phyloP scores from a whole-genome alignment of 2,888 invertebrate species.

The Coelogynopora nodosa region DNA sequence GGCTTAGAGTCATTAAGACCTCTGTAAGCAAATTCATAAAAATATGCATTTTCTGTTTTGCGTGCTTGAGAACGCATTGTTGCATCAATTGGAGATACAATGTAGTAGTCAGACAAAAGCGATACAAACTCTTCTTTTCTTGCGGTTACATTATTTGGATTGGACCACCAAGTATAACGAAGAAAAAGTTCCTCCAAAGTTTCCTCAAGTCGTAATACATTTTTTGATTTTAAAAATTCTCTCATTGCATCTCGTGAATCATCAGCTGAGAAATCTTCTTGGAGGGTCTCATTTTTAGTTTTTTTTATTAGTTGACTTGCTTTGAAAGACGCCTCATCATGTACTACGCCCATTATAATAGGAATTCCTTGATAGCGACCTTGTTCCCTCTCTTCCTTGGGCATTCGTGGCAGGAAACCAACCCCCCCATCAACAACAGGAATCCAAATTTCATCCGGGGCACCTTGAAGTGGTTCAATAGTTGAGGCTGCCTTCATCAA shows the following conservation, averaged over 20 bases:
- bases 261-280: neutral
- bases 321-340: constrained; percentile 40
- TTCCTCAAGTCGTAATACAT: constrained; percentile 39
- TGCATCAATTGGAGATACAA: constrained; percentile 29
- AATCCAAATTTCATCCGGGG: constrained; percentile 41
- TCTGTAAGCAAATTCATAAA: constrained; percentile 46
- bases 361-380: constrained; percentile 42
- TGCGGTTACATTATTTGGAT: constrained; percentile 48
- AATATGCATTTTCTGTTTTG: constrained; percentile 37
- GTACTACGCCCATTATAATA: constrained; percentile 41
- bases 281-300: neutral
- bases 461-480: constrained; percentile 25
- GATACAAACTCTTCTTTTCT: constrained; percentile 46
- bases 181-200: constrained; percentile 41
- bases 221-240: constrained; percentile 34
- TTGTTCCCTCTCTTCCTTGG: constrained; percentile 39
- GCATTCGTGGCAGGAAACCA: constrained; percentile 43
- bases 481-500: neutral
- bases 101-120: constrained; percentile 40
- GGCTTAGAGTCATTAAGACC: constrained; percentile 40
- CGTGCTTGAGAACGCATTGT: constrained; percentile 32
- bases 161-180: constrained; percentile 48
- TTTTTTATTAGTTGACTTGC: neutral
- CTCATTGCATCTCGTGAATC: neutral
- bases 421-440: constrained; percentile 45